A percentile compares a stretch with the other conserved stretches of the same genome.
These are phyloP conservation scores for Chelon labrosus DNA, from an alignment of 2,797 vertebrate genomes.

Conservation along the genomic window DNA sequence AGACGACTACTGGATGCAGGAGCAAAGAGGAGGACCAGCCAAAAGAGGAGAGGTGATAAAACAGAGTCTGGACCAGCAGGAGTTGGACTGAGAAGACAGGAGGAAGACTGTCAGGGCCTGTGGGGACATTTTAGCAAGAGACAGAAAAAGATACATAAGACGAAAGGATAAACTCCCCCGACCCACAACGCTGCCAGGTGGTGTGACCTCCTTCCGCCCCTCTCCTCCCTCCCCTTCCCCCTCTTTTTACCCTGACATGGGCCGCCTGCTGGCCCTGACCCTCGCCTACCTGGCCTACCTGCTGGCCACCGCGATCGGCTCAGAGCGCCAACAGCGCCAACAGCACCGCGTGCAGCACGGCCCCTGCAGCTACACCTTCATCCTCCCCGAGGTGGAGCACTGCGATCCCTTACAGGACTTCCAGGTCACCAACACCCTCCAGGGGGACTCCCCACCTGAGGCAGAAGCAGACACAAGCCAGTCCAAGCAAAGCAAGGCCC, in stretches of 20 bases:
- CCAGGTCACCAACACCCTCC: constrained; percentile 86
- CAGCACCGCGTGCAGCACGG: constrained; percentile 87
- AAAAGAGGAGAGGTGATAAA: constrained; percentile 50
- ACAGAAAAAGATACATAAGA: constrained; percentile 17
- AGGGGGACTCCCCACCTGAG: constrained; percentile 83
- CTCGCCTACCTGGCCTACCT: constrained; percentile 74
- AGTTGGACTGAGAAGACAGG: constrained; percentile 45
- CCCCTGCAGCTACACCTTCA: constrained; percentile 88
- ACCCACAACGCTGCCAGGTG: constrained; percentile 44
- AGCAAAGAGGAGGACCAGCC: constrained; percentile 36
- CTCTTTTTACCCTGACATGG: constrained; percentile 69
- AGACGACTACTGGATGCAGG: constrained; percentile 61
- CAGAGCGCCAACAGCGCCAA: constrained; percentile 65
- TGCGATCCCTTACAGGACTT: constrained; percentile 78
- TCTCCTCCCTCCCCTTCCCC: constrained; percentile 22
- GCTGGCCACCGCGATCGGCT: constrained; percentile 54
- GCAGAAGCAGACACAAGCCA: constrained; percentile 36
- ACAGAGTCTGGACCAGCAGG: constrained; percentile 38
- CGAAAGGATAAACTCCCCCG: constrained; percentile 25
- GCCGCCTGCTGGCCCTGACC: constrained; percentile 67
- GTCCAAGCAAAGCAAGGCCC: constrained; percentile 43
- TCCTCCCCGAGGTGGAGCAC: constrained; percentile 86
- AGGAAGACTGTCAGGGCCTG: constrained; percentile 20
- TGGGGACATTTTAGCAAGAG: constrained; percentile 25
- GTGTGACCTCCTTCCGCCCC: constrained; percentile 22